Conservation (phyloP, 2,797 vertebrate species). For the Syndactyla subalaris region DNA sequence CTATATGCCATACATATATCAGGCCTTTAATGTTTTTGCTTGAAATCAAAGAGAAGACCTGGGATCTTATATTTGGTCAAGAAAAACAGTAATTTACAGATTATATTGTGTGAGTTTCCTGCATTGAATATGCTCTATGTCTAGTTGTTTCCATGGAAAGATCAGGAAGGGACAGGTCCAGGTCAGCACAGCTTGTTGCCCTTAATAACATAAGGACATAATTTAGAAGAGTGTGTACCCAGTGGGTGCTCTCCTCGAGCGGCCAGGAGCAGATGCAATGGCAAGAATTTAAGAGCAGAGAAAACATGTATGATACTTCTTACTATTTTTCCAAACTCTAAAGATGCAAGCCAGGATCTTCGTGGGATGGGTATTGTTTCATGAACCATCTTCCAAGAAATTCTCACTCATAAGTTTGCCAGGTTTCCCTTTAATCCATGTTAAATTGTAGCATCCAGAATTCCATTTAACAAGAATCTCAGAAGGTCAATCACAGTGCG, state of each 20-base stretch:
- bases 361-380: accelerated
- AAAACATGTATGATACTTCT: accelerated
- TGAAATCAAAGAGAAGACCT: not conserved
- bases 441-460: not conserved
- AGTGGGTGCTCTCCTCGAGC: too few relatives aligned
- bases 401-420: not conserved
- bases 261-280: not conserved
- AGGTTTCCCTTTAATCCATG: not conserved
- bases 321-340: not conserved
- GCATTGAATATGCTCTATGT: not conserved
- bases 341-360: not conserved
- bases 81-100: not conserved
- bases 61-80: not conserved
- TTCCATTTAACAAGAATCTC: not conserved
- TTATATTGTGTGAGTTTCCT: not conserved
- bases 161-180: not conserved
- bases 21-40: not conserved
- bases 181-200: not conserved
- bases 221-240: not conserved
- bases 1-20: not conserved
- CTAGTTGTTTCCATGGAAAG: not conserved
- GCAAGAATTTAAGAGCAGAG: not conserved
- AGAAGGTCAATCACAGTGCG: not conserved
- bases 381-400: not conserved
- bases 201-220: not conserved